A percentile compares a stretch with the other conserved stretches of the same genome.
Conservation (phyloP, 1,140 invertebrate species). For the Amyelois transitella region DNA sequence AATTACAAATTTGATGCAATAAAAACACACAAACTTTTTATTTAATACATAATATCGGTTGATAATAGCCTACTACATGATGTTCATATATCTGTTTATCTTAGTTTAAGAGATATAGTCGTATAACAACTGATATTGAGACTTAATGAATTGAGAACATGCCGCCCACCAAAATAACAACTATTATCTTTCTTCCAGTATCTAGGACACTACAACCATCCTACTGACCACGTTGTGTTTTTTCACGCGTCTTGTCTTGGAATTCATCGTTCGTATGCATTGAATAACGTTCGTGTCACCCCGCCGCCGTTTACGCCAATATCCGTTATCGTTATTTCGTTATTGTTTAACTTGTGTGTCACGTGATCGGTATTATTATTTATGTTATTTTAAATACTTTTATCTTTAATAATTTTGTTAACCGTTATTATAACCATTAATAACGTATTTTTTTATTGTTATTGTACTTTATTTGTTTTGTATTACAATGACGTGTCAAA, state of each 20-base stretch:
- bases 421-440: neutral
- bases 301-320: constrained; percentile 2
- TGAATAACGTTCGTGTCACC: constrained; percentile 33
- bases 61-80: no score
- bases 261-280: constrained; percentile 29
- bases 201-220: constrained; percentile 32
- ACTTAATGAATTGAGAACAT: neutral
- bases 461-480: neutral
- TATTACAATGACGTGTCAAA: neutral
- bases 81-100: no score
- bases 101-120: neutral
- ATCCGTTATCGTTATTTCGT: constrained; percentile 12
- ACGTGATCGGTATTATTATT: neutral
- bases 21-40: no score
- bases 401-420: neutral
- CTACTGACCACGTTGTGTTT: constrained; percentile 39
- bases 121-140: neutral
- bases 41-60: no score
- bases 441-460: neutral
- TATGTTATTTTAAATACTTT: neutral
- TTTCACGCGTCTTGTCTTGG: constrained; percentile 60
- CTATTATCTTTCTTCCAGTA: constrained; percentile 40
- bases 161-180: constrained; percentile 20
- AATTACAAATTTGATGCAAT: no score
- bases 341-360: constrained; percentile 2